phyloP scores from a whole-genome alignment of 92 coral and sea anemone genomes.

The Porites lobata region DNA sequence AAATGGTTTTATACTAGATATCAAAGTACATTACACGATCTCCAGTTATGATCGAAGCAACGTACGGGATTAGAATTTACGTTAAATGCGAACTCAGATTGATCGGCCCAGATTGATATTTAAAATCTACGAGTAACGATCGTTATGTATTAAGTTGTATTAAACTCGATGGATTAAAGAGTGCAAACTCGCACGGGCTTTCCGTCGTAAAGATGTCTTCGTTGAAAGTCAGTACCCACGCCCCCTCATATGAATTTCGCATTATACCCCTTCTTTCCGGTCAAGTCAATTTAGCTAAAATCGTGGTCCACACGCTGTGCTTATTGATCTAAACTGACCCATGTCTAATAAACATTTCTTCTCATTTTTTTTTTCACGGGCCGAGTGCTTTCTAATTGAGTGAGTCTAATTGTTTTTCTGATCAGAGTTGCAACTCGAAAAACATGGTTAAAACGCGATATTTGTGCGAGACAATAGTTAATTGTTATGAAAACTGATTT shows the following conservation, averaged over 20 bases:
- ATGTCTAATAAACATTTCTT: slow-evolving; percentile 49
- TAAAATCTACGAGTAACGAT: slow-evolving; percentile 30
- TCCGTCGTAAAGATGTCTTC: slow-evolving; percentile 20
- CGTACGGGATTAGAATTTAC: slow-evolving; percentile 6
- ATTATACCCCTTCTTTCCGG: slow-evolving; percentile 58
- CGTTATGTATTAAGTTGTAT: slow-evolving; percentile 66
- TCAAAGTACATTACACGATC: too few species aligned
- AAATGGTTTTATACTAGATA: slow-evolving; percentile 40
- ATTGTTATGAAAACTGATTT: slow-evolving; percentile 72
- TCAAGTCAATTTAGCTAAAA: slow-evolving; percentile 51
- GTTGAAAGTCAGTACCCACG: slow-evolving; percentile 29
- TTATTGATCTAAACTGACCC: slow-evolving; percentile 23
- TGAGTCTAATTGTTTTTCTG: slow-evolving; percentile 66
- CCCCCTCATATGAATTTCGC: slow-evolving; percentile 60
- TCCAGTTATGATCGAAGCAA: slow-evolving; percentile 69
- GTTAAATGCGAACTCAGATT: background rate
- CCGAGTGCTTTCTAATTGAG: slow-evolving; percentile 66
- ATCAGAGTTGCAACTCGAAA: slow-evolving; percentile 47
- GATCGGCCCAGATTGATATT: slow-evolving; percentile 44
- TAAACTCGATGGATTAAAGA: slow-evolving; percentile 79
- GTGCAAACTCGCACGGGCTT: slow-evolving; percentile 63
- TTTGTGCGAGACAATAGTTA: slow-evolving; percentile 62
- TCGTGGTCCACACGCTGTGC: slow-evolving; percentile 38
- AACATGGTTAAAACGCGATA: slow-evolving; percentile 47
- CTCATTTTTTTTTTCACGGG: slow-evolving; percentile 20